These are phyloP conservation scores for Spialia ferax DNA, from an alignment of 2,888 invertebrate genomes.

Conservation along the genomic window DNA sequence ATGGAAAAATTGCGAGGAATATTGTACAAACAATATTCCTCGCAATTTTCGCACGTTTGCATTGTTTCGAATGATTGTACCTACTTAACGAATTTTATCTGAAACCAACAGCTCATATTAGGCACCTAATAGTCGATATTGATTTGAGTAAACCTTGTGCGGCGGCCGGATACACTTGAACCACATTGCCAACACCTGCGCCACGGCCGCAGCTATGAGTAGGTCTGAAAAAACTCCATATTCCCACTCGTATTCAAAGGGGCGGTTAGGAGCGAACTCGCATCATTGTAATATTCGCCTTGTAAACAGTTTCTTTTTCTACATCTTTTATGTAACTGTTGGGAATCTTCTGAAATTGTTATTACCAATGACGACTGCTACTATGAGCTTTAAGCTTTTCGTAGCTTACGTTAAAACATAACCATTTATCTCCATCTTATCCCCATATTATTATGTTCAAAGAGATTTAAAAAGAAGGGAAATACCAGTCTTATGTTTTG, in stretches of 20 bases:
- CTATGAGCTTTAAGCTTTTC: slow-evolving; percentile 11
- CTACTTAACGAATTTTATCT: not conserved
- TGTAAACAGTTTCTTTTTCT: slow-evolving; percentile 77
- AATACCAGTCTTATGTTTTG: not conserved
- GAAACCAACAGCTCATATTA: not conserved
- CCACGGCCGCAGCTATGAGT: slow-evolving; percentile 65
- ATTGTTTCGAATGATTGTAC: too few species aligned
- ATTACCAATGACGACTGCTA: slow-evolving; percentile 22
- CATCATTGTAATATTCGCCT: slow-evolving; percentile 74
- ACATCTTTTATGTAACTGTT: slow-evolving; percentile 64
- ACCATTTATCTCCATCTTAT: slow-evolving; percentile 5
- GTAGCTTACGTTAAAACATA: not conserved
- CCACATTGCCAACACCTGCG: slow-evolving; percentile 80
- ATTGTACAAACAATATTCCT: too few species aligned
- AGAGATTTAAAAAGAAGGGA: too few species aligned
- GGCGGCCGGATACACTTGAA: slow-evolving; percentile 65
- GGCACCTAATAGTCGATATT: slow-evolving; percentile 20
- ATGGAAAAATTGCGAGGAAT: too few species aligned
- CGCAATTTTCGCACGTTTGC: too few species aligned
- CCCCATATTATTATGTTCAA: too few species aligned
- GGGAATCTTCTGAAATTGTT: slow-evolving; percentile 50
- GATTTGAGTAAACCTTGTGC: slow-evolving; percentile 20
- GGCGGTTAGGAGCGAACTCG: slow-evolving; percentile 58
- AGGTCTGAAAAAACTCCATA: slow-evolving; percentile 59
- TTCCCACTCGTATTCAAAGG: slow-evolving; percentile 65